Base-by-base conservation (phyloP, 2,888 invertebrate genomes). In the Drosophila cyrtoloma region DNA sequence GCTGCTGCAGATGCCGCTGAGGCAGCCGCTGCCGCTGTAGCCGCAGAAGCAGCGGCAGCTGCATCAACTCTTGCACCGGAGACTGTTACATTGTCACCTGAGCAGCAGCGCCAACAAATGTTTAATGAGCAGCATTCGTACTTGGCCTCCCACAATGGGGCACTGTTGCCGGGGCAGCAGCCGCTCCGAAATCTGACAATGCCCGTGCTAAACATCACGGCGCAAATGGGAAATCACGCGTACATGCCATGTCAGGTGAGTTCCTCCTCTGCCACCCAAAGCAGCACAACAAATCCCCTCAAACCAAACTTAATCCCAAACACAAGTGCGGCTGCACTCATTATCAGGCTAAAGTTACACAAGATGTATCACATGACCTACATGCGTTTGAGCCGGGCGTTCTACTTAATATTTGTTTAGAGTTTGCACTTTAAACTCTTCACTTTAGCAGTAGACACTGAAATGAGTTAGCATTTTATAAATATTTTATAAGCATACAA, bases 171-270 rank as follows among this genome's bases (percentile, higher is more conserved):
- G 30, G 81, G 68, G 33, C 80, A 84, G 52, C 56, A 60, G 60
- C 74, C 79, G 42, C 82, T 81, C 69, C 76, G 75, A 63, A 92
- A 90, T 79, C 89, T 91, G 68, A 91, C 90, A 84, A 90, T 84
- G 81, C 89, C 85, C 39, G 85, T 91, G 77, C 97, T 96, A 93
- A 98, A 98, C 94, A 96, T 98, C 94, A 98, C 97, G 78, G 97
- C 97, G 82, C 98, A 98, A 94, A 95, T 98, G 92, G 97, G 97
- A 91, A 97, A 97, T 75, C 97, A 97, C 94, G 98, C 97, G 82
- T 98, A 97, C 94, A 95, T 98, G 88, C 97, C 98, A 77, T 98
- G 98, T 95, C 97, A 96, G 95, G 96, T 96, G 90, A 94, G 94
- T 91, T 19, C 12, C 26, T 52, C 14, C n/a, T 2, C 9, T 30